Evolutionary conservation across 2,113 vertebrate species (phyloP).

Genomic region (Pao palembangensis): DNA sequence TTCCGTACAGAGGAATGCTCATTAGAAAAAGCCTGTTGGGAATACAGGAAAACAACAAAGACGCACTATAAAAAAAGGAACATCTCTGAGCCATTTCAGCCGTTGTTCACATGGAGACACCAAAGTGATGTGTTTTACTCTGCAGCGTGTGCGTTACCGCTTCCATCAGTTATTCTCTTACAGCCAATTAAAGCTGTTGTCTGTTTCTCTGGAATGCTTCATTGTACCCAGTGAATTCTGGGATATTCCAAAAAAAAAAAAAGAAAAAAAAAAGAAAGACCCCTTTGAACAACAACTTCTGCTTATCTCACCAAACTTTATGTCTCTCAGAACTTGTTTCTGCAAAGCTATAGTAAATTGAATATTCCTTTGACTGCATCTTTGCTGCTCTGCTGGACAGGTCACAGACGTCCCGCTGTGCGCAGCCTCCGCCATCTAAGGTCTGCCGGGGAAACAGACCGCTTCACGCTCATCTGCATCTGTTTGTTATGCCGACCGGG

Average conservation of each 20-base stretch:
- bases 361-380: conserved; percentile 64
- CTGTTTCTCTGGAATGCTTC: conserved; percentile 5
- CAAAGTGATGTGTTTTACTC: conserved; percentile 10
- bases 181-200: conserved; percentile 16
- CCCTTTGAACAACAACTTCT: conserved; percentile 31
- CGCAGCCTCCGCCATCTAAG: conserved; percentile 70
- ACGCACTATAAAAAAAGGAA: conserved; percentile 14
- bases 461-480: conserved; percentile 67
- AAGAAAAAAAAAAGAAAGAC: conserved; percentile 15
- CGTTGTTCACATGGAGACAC: conserved; percentile 21
- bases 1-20: conserved; percentile 25
- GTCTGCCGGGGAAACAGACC: conserved; percentile 66
- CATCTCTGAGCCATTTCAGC: conserved; percentile 15
- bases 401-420: conserved; percentile 66
- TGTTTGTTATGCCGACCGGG: conserved; percentile 69
- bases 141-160: not conserved
- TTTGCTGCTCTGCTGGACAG: conserved; percentile 70
- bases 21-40: conserved; percentile 40
- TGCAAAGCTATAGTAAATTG: conserved; percentile 59
- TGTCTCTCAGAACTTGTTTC: conserved; percentile 7
- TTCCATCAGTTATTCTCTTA: not conserved
- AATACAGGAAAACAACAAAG: conserved; percentile 23
- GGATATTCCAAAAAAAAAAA: conserved; percentile 1
- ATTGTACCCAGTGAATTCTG: not conserved
- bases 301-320: conserved; percentile 33